Evolutionary conservation across 2,888 invertebrate species (phyloP), one percentile per base, ranked within the genome.

Genomic region (Sepioteuthis lessoniana): DNA sequence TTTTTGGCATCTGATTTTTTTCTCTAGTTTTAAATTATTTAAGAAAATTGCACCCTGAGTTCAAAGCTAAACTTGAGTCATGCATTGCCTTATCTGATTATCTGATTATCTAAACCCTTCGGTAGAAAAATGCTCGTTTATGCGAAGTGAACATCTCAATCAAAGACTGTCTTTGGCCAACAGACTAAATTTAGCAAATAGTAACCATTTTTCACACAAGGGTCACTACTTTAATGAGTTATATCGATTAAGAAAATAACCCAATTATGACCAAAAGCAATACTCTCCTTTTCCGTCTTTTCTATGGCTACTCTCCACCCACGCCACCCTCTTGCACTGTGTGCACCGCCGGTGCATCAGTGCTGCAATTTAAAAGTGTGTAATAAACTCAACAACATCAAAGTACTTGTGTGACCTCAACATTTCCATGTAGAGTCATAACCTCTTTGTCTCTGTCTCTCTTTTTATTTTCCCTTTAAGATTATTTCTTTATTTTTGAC

Each of bases 361-460:
- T 76, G 76, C 76, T 76, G 76, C 76, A 76, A 76, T 76, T 76
- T 76, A 76, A 76, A 76, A 76, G 35, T 76, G 76, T 76, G n/a
- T 76, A 76, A 76, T 76, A 76, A n/a, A 76, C 76, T 76, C 76
- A n/a, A 76, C 76, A 76, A 76, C 76, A 76, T 25, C n/a, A 76
- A 76, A 13, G 76, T 76, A 76, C 76, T 76, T 76, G n/a, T 16
- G 1, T 76, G 76, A 76, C 76, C 76, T 76, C 76, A 76, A 76
- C 76, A n/a, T 76, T 35, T 76, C n/a, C n/a, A n/a, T 19, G n/a
- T 5, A n/a, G 76, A 76, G 19, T 76, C 76, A n/a, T n/a, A 76
- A n/a, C 13, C 76, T 19, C 76, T n/a, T 13, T 76, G 3, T 76
- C 76, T 13, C 76, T 4, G 0, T 35, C 76, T 35, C 76, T 35